Base-by-base conservation (phyloP, 2,888 invertebrate genomes). In the Camponotus fellah region DNA sequence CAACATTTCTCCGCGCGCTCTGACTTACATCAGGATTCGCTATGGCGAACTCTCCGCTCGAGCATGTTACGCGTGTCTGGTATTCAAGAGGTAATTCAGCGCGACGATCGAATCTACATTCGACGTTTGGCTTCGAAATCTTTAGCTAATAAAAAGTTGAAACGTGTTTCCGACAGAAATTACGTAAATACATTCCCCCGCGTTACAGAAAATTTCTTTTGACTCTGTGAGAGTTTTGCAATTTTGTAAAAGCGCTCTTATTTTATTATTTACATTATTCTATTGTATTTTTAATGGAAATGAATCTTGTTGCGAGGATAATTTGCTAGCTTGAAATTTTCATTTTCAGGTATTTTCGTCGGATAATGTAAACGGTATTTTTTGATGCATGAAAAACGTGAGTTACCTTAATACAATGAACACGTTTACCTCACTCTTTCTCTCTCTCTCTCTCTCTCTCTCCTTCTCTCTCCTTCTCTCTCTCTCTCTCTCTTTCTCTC, bases 41-140 rank as follows among this genome's bases (percentile, higher is more conserved):
- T 34, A 46, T 58, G 58, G 58, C 32, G 21, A 77, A 34, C 58
- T 66, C 56, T 71, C 58, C 46, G 37, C 37, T 46, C 46, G 17
- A 40, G 21, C 58, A 34, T 60, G 17, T 79, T 58, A 21, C 46
- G 71, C 58, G 58, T 60, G 34, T 80, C 46, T 34, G 37, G 60
- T 72, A 80, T 80, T 72, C 72, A 60, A 71, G 72, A 46, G 46
- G 60, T 46, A 72, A 71, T 71, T 62, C 71, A 21, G 21, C 21
- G 53, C 53, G 10, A 69, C 53, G 34, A 69, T 49, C 60, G 60
- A 72, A 80, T 12, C 17, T 37, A 60, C 60, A 34, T 69, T 34
- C 60, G 60, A 32, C 58, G 46, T 34, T 21, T 34, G 58, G 34
- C 34, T 60, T 21, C 9, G 53, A 26, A 68, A 72, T 65, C 40